Conservation (phyloP, 2,113 vertebrate species). For the Syrrhaptes paradoxus region DNA sequence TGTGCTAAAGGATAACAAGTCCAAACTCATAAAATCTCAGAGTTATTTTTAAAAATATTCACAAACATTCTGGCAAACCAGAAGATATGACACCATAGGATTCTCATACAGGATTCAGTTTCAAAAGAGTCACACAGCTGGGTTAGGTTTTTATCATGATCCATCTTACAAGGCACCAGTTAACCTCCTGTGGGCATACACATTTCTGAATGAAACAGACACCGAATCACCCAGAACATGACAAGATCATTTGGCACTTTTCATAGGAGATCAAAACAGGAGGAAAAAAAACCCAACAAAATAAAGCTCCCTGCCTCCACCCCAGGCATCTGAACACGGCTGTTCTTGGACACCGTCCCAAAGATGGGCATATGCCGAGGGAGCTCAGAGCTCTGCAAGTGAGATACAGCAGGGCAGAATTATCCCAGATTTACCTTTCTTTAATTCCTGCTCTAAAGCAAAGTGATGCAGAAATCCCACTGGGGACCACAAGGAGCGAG, state of each 20-base stretch:
- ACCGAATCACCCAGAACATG: background rate
- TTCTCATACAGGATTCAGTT: background rate
- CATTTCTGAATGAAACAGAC: background rate
- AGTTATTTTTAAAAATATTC: background rate
- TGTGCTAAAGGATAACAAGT: background rate
- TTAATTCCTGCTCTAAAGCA: constrained; percentile 46
- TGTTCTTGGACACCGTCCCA: constrained; percentile 36
- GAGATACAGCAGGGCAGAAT: background rate
- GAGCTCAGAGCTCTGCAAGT: background rate
- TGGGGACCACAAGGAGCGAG: background rate
- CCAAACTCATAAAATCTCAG: background rate
- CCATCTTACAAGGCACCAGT: constrained; percentile 27
- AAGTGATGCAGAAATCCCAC: constrained; percentile 28
- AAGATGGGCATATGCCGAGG: constrained; percentile 20
- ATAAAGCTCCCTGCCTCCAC: background rate
- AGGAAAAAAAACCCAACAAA: background rate
- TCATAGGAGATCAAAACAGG: background rate
- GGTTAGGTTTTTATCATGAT: constrained; percentile 4
- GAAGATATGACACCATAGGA: background rate
- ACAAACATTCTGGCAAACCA: background rate
- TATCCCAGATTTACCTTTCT: constrained; percentile 38
- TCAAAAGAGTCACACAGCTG: background rate
- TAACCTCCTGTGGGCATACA: constrained; percentile 39
- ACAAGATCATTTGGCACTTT: constrained; percentile 46
- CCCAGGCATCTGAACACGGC: background rate